These are phyloP conservation scores for Scolopax rusticola DNA, from an alignment of 2,797 vertebrate genomes.

Conservation along the genomic window DNA sequence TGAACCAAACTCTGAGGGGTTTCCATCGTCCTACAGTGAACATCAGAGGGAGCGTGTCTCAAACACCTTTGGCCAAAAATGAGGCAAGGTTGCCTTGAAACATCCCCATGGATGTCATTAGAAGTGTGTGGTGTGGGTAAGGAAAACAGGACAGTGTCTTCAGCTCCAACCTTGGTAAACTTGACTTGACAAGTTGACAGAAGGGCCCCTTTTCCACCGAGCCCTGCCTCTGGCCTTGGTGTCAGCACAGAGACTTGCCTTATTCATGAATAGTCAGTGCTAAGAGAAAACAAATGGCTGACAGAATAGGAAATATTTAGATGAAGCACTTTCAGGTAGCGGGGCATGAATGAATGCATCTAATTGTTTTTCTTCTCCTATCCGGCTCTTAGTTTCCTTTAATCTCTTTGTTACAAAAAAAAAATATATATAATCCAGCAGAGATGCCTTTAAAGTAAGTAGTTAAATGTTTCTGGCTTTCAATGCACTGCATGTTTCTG, in stretches of 20 bases:
- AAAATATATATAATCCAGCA: not conserved
- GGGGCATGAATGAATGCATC: not conserved
- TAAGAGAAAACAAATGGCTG: not conserved
- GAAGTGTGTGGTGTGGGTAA: not conserved
- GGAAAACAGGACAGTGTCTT: not conserved
- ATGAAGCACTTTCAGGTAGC: not conserved
- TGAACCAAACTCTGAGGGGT: not conserved
- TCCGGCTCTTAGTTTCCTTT: not conserved
- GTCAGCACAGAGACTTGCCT: not conserved
- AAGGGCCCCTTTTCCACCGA: not conserved
- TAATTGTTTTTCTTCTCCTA: not conserved
- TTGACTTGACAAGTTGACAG: conserved; percentile 26
- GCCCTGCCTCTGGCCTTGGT: not conserved
- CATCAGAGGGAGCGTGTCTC: not conserved
- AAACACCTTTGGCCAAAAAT: not conserved
- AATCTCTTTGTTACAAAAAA: not conserved
- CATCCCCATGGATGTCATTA: conserved; percentile 1
- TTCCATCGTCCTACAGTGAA: not conserved
- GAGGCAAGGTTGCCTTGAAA: not conserved
- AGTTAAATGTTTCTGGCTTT: not conserved
- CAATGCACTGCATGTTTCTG: not conserved
- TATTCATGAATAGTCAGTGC: not conserved
- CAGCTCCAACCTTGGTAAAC: not conserved
- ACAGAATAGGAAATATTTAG: not conserved
- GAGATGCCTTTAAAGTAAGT: not conserved